These are phyloP conservation scores for Phanerotoma sp. DNA, from an alignment of 2,888 invertebrate genomes.

Conservation along the genomic window DNA sequence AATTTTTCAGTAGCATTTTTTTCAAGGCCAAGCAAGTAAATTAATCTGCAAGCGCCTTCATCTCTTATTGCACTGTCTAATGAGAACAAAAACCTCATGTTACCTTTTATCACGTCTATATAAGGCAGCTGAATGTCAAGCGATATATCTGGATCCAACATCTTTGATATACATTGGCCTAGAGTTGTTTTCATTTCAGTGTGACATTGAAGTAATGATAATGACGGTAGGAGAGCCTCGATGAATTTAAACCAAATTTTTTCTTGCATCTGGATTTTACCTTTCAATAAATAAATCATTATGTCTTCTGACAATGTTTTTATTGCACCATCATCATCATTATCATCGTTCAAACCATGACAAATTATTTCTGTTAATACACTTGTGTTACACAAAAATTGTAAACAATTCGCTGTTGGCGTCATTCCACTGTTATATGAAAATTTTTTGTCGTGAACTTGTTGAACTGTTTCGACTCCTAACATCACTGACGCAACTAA, in stretches of 20 bases:
- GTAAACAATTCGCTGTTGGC: conserved; percentile 59
- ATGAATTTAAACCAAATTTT: conserved; percentile 65
- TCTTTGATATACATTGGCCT: conserved; percentile 66
- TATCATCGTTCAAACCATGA: conserved; percentile 62
- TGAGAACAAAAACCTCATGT: conserved; percentile 59
- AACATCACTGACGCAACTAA: conserved; percentile 60
- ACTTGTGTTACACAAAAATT: conserved; percentile 62
- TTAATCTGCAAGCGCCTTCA: conserved; percentile 60
- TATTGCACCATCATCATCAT: conserved; percentile 61
- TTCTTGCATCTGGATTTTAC: conserved; percentile 65
- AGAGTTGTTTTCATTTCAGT: conserved; percentile 59
- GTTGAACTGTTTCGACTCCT: conserved; percentile 56
- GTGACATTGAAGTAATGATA: conserved; percentile 66
- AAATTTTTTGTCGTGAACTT: conserved; percentile 53
- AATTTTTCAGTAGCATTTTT: conserved; percentile 55
- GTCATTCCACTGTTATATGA: no score
- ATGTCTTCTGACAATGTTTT: conserved; percentile 64
- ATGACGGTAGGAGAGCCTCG: conserved; percentile 62
- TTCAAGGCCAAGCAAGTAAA: conserved; percentile 60
- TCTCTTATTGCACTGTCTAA: conserved; percentile 55
- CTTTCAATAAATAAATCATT: conserved; percentile 65
- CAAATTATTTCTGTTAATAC: conserved; percentile 67
- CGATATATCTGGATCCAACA: conserved; percentile 67
- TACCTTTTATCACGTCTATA: conserved; percentile 60
- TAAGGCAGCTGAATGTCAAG: conserved; percentile 62